Base-by-base conservation (phyloP, 2,888 invertebrate genomes). In the Chalcosyrphus nemorum region DNA sequence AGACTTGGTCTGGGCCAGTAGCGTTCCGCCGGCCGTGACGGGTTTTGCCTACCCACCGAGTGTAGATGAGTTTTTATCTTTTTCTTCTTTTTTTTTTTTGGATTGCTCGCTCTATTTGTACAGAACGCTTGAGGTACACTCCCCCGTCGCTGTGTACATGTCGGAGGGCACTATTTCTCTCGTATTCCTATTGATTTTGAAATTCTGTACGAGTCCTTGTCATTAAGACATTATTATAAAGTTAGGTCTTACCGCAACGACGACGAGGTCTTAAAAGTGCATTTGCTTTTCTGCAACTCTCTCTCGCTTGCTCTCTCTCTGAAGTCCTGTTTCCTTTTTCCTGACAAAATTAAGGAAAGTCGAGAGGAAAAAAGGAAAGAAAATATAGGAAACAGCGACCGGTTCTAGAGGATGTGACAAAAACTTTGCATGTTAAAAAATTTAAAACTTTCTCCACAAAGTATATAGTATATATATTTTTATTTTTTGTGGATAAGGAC, bases 171-270 rank as follows among this genome's bases (percentile, higher is more conserved):
- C 6, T 54, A 27, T 57, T 43, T 57, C 54, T 68, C 47, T 77
- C 47, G 47, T 61, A 78, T 82, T 78, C 50, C 63, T 84, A 84
- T 84, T 84, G 80, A 84, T 84, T 84, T 84, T 78, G 80, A 65
- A 84, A 84, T 84, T 84, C 84, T 54, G 65, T 70, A 68, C 84
- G 63, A 84, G 84, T 84, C 80, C 13, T 70, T 75, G 84, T 80
- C 80, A 84, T 84, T 84, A 84, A 84, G 84, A 84, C 84, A 80
- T 84, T 84, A 84, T 84, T 84, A 84, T 84, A 84, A 84, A 84
- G 84, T 84, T 84, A 74, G 84, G 84, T 75, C 74, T 84, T 84
- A 74, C 80, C 80, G 29, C 74, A 74, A 80, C 80, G 80, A 72
- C 84, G 68, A 80, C 41, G 54, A 38, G 77, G 78, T 82, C 77